A percentile compares a stretch with the other conserved stretches of the same genome.
Conservation (phyloP, 1,140 invertebrate genomes). For the Zaprionus ghesquierei region DNA sequence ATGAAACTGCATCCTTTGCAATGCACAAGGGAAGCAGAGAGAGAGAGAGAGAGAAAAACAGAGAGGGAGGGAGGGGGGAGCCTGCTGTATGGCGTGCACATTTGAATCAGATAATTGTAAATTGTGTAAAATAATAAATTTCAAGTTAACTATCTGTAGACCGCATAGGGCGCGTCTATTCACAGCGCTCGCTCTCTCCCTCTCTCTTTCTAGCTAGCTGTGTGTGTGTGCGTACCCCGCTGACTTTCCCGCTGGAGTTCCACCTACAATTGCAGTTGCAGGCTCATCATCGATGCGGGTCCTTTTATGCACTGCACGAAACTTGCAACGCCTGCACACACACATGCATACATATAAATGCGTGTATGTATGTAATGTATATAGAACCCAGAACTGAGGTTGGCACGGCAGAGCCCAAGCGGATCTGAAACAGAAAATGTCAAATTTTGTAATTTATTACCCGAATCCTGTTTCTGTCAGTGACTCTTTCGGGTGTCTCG, state of each 20-base stretch:
- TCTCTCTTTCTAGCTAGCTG: constrained; percentile 15
- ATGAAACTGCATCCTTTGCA: constrained; percentile 44
- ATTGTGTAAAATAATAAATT: constrained; percentile 82
- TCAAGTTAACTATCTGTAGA: constrained; percentile 77
- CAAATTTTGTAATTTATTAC: constrained; percentile 83
- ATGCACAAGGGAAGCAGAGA: neutral
- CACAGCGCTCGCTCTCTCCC: constrained; percentile 2
- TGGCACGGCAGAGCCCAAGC: constrained; percentile 62
- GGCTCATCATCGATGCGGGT: constrained; percentile 39
- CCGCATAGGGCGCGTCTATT: constrained; percentile 73
- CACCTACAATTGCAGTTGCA: constrained; percentile 38
- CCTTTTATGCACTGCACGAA: constrained; percentile 21
- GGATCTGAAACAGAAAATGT: constrained; percentile 83
- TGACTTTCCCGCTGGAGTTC: constrained; percentile 1
- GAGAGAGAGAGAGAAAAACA: neutral
- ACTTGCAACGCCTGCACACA: constrained; percentile 12
- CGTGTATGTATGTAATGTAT: neutral
- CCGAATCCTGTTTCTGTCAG: constrained; percentile 82
- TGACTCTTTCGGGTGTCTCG: constrained; percentile 71
- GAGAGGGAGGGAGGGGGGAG: neutral
- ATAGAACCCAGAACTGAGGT: neutral
- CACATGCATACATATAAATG: neutral
- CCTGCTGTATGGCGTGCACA: constrained; percentile 46
- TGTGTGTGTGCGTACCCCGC: constrained; percentile 9
- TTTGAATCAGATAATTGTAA: constrained; percentile 81